A percentile compares a stretch with the other conserved stretches of the same genome.
Conservation (phyloP, 2,113 vertebrate genomes). For the Eurypyga helias region DNA sequence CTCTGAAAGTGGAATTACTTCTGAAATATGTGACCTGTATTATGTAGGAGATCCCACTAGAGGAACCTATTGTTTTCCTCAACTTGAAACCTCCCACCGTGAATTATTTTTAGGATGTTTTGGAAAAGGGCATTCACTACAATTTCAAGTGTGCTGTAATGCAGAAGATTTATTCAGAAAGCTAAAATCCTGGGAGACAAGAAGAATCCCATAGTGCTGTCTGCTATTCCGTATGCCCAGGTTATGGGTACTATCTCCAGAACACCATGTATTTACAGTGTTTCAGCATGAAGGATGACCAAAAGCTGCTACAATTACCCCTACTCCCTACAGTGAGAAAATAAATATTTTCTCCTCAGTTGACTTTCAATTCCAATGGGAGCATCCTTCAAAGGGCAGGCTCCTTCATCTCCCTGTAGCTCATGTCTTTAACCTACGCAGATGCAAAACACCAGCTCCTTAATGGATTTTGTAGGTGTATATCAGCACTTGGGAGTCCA, state of each 20-base stretch:
- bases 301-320: not conserved
- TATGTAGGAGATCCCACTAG: not conserved
- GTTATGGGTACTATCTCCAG: not conserved
- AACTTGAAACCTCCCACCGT: not conserved
- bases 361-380: not conserved
- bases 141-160: not conserved
- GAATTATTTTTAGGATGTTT: not conserved
- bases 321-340: not conserved
- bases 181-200: not conserved
- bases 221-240: not conserved
- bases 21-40: not conserved
- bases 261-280: not conserved
- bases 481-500: not conserved
- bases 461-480: not conserved
- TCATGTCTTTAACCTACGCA: not conserved
- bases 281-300: not conserved
- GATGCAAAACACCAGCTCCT: not conserved
- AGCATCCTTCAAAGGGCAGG: not conserved
- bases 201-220: not conserved
- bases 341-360: not conserved
- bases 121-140: not conserved
- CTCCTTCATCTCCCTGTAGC: not conserved
- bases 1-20: not conserved
- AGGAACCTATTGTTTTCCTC: not conserved
- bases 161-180: not conserved